Evolutionary conservation across 2,113 vertebrate species (phyloP).

Genomic region (Trachemys scripta): DNA sequence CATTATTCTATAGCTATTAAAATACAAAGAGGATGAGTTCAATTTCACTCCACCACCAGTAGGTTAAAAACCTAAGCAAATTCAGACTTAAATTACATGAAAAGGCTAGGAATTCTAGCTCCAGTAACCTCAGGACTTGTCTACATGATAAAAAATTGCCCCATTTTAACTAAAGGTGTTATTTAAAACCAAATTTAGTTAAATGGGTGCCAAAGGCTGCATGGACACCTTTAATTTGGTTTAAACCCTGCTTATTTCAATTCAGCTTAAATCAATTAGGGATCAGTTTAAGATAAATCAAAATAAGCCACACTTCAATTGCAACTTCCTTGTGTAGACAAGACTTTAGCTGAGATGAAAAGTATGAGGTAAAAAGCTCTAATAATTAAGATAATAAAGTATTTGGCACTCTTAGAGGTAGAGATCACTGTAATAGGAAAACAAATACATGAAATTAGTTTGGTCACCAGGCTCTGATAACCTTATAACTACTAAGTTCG

Average conservation of each 20-base stretch:
- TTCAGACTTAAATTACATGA: background rate
- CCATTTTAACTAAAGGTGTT: background rate
- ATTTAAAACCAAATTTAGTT: background rate
- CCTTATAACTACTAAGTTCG: background rate
- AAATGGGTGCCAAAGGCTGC: background rate
- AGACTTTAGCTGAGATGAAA: background rate
- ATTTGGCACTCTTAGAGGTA: background rate
- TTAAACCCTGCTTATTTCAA: background rate
- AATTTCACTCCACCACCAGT: background rate
- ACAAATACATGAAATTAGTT: background rate
- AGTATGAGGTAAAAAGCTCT: background rate
- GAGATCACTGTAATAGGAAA: background rate
- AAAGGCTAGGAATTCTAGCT: background rate
- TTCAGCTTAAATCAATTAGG: accelerated
- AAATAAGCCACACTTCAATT: background rate
- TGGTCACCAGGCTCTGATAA: background rate
- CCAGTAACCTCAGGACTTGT: background rate
- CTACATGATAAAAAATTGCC: background rate
- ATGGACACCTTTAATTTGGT: background rate
- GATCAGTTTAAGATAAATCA: background rate
- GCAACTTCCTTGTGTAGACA: background rate
- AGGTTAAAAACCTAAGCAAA: background rate
- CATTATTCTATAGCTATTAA: background rate
- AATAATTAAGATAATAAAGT: background rate
- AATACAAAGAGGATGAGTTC: background rate